These are phyloP conservation scores for Amblyopsis rosae DNA, from an alignment of 2,113 vertebrate genomes.

Conservation along the genomic window DNA sequence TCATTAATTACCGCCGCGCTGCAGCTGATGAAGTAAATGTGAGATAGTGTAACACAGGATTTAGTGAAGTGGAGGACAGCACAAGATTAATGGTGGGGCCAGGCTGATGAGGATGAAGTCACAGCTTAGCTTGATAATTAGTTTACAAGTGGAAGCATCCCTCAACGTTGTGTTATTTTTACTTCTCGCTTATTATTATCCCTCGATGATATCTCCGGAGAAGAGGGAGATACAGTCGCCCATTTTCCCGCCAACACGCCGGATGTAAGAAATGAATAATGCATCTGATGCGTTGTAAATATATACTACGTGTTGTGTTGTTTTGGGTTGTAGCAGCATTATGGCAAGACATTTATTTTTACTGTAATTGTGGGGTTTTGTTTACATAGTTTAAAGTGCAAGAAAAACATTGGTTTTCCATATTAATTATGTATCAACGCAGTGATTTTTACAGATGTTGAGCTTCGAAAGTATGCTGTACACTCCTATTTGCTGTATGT, in stretches of 20 bases:
- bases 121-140: conserved; percentile 82
- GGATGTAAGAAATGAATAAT: conserved; percentile 13
- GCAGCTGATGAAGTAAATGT: conserved; percentile 84
- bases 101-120: conserved; percentile 79
- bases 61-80: conserved; percentile 85
- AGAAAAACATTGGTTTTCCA: not conserved
- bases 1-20: conserved; percentile 82
- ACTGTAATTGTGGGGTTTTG: not conserved
- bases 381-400: not conserved
- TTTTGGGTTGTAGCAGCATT: conserved; percentile 12
- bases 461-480: too few species aligned
- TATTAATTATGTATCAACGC: not conserved
- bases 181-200: conserved; percentile 70
- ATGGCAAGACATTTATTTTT: conserved; percentile 3
- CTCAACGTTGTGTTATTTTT: conserved; percentile 77
- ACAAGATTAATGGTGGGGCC: conserved; percentile 82
- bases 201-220: conserved; percentile 51
- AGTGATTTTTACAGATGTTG: too few species aligned
- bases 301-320: conserved; percentile 1
- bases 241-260: conserved; percentile 34
- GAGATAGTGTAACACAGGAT: conserved; percentile 83
- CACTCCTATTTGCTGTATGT: too few species aligned
- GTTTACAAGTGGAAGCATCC: conserved; percentile 77
- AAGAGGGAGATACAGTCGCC: conserved; percentile 29
- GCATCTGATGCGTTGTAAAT: conserved; percentile 12